Percentiles rank a stretch among this genome's conserved stretches.
These are phyloP conservation scores for Idaea biselata DNA, from an alignment of 2,888 invertebrate species.

Conservation along the genomic window DNA sequence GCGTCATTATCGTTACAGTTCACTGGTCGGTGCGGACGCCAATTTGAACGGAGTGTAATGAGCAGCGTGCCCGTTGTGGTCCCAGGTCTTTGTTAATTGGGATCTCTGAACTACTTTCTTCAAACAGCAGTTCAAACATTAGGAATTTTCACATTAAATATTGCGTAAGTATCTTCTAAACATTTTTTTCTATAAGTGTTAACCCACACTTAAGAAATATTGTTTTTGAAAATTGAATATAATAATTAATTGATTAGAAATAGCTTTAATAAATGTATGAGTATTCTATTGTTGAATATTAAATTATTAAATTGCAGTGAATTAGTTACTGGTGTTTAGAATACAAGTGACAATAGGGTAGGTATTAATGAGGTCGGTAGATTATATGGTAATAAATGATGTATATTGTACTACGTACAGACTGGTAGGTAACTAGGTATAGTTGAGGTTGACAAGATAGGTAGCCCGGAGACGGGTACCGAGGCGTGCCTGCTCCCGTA, in stretches of 20 bases:
- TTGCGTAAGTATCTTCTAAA: no score
- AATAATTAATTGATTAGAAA: no score
- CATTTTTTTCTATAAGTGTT: no score
- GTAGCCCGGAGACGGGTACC: constrained; percentile 51
- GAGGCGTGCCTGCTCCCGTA: constrained; percentile 60
- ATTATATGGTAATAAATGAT: neutral
- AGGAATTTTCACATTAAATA: constrained; percentile 5
- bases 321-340: constrained; percentile 8
- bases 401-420: constrained; percentile 12
- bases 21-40: constrained; percentile 54
- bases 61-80: constrained; percentile 56
- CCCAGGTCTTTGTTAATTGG: constrained; percentile 64
- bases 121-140: constrained; percentile 38
- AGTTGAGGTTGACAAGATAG: constrained; percentile 37
- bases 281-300: no score
- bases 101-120: constrained; percentile 52
- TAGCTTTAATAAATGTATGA: no score
- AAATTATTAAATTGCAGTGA: no score
- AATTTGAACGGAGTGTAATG: constrained; percentile 67
- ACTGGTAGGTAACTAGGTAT: constrained; percentile 18
- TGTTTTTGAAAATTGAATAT: no score
- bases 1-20: constrained; percentile 70
- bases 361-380: no score
- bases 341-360: neutral
- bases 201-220: no score